Percentiles rank a stretch among this genome's conserved stretches.
These are phyloP conservation scores for Drosophila serrata DNA, from an alignment of 1,140 invertebrate species.

Conservation along the genomic window DNA sequence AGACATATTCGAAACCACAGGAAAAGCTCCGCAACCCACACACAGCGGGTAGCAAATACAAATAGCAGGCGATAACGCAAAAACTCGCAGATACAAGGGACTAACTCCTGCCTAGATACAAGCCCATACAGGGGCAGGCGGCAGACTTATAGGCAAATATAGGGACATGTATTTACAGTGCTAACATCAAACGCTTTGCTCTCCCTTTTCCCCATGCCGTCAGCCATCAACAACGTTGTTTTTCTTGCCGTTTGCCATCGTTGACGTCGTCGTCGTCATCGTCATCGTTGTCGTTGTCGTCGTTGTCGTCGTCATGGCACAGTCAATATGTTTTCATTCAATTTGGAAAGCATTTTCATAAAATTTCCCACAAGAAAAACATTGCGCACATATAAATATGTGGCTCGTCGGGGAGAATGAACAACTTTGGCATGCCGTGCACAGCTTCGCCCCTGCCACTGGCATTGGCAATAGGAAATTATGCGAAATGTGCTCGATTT, in stretches of 20 bases:
- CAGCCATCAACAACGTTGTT: conserved; percentile 64
- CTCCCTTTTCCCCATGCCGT: conserved; percentile 8
- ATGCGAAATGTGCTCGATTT: conserved; percentile 85
- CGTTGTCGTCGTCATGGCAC: conserved; percentile 56
- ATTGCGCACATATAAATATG: conserved; percentile 73
- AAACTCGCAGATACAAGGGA: conserved; percentile 35
- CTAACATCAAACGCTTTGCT: conserved; percentile 78
- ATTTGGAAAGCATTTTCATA: conserved; percentile 84
- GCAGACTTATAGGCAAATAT: conserved; percentile 65
- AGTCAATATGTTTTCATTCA: conserved; percentile 84
- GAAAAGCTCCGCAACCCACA: conserved; percentile 44
- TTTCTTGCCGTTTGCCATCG: conserved; percentile 67
- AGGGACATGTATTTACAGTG: conserved; percentile 74
- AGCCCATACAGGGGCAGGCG: conserved; percentile 11
- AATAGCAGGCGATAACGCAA: conserved; percentile 62
- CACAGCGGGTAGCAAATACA: conserved; percentile 66
- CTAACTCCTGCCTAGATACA: conserved; percentile 9
- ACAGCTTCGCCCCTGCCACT: conserved; percentile 47
- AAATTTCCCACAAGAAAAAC: conserved; percentile 82
- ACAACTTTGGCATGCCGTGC: conserved; percentile 66
- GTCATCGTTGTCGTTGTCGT: conserved; percentile 54
- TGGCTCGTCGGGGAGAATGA: conserved; percentile 13
- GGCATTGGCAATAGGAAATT: conserved; percentile 80
- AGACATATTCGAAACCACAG: conserved; percentile 78
- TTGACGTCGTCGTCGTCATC: conserved; percentile 58